Evolutionary conservation across 2,888 invertebrate genomes (phyloP), one percentile per base, ranked within the genome.

Genomic region (Caenorhabditis sp.): DNA sequence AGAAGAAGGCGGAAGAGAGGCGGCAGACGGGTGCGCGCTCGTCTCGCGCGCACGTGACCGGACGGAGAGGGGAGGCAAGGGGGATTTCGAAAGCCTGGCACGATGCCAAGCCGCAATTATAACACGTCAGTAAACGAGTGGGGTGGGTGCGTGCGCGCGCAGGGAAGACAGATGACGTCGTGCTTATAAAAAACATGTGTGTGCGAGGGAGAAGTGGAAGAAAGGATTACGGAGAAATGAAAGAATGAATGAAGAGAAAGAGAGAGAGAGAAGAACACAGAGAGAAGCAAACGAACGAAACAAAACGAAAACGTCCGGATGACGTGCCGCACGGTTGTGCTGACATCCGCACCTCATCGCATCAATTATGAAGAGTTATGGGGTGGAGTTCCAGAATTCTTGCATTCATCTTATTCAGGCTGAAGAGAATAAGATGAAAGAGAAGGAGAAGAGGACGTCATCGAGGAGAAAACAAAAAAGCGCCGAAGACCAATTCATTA

Each of bases 81-180:
- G 62, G 62, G 77, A 77, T 77, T 77, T 77, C 77, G 77, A 77
- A 77, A 77, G 77, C 77, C 70, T 80, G 80, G 80, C 80, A 80
- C 80, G 72, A 72, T 80, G 80, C 80, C 80, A 80, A 80, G 72
- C 80, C 80, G 70, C 80, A 80, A 80, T 80, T 80, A 80, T 80
- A 72, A 79, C 79, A 79, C 79, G 70, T 71, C 70, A 79, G 79
- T 79, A 71, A 79, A 79, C 79, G 79, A 69, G 70, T 51, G 58
- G 67, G 69, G 70, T 28, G 78, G 77, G 62, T 77, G 65, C 78
- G 78, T 58, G 70, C 70, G 69, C 50, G 65, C 32, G 74, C 64
- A 18, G 72, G 18, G 24, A 67, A 76, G 67, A 76, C 67, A 76
- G 76, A 76, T 76, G 76, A 76, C 76, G 76, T 76, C 60, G 76